These are phyloP conservation scores for Halyomorpha halys DNA, from an alignment of 1,140 invertebrate genomes.

Conservation along the genomic window DNA sequence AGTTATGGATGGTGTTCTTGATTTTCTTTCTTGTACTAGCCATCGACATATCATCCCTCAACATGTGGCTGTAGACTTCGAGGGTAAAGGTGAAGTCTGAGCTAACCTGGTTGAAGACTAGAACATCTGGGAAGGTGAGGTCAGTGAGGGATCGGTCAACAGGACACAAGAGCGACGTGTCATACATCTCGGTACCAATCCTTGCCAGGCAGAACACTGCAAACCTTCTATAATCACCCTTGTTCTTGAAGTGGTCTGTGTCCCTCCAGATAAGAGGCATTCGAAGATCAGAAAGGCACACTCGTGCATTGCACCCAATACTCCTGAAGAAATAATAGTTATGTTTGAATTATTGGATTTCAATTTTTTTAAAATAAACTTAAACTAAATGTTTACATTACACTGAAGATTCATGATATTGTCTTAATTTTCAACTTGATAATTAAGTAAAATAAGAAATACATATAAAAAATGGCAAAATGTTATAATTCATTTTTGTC, in stretches of 20 bases:
- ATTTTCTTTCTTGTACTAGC: slow-evolving; percentile 56
- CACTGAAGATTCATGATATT: no score
- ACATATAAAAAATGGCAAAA: not conserved
- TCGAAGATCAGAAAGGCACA: slow-evolving; percentile 50
- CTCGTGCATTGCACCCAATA: slow-evolving; percentile 35
- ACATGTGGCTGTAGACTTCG: slow-evolving; percentile 56
- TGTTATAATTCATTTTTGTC: no score
- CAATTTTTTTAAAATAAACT: not conserved
- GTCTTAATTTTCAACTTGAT: no score
- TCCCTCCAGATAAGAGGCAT: slow-evolving; percentile 65
- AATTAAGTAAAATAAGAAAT: no score
- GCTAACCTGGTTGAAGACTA: slow-evolving; percentile 52
- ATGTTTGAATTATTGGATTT: not conserved
- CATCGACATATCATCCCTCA: slow-evolving; percentile 57
- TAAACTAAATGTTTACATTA: no score
- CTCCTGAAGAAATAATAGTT: slow-evolving; percentile 22
- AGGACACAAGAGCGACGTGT: slow-evolving; percentile 53
- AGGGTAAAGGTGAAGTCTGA: slow-evolving; percentile 53
- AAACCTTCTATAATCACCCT: slow-evolving; percentile 57
- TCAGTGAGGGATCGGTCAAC: slow-evolving; percentile 60
- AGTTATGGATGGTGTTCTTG: slow-evolving; percentile 55
- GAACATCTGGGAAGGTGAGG: slow-evolving; percentile 56
- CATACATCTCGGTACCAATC: slow-evolving; percentile 57
- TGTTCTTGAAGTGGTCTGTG: slow-evolving; percentile 62
- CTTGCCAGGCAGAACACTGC: slow-evolving; percentile 59